phyloP scores from a whole-genome alignment of 2,888 invertebrate species.

The Polydrusus tereticollis region DNA sequence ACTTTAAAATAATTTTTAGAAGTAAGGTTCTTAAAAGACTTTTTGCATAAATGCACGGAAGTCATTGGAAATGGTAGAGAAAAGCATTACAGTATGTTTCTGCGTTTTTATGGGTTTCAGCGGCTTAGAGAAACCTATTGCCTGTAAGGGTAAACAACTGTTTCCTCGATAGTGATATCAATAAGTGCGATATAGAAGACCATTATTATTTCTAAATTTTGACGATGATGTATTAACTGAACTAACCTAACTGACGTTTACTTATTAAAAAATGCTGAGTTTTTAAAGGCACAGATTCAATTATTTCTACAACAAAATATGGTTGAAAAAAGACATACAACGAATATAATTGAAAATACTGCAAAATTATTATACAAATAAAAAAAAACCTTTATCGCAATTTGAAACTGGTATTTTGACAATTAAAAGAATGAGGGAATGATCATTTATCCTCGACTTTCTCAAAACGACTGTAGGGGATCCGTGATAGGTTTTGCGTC shows the following conservation, averaged over 20 bases:
- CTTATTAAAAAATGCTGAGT: no score
- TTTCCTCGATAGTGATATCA: background rate
- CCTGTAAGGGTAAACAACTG: background rate
- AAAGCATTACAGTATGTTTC: background rate
- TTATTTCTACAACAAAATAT: no score
- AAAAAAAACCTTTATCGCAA: no score
- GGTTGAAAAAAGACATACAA: no score
- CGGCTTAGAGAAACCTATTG: background rate
- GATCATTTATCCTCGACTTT: slow-evolving; percentile 2
- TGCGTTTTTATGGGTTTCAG: background rate
- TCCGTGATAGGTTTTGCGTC: slow-evolving; percentile 9
- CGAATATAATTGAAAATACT: no score
- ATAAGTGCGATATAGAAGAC: background rate
- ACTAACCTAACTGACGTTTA: no score
- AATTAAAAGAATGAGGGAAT: background rate
- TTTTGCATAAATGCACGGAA: background rate
- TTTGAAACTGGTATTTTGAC: no score
- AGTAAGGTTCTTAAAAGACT: background rate
- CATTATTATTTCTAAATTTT: slow-evolving; percentile 7
- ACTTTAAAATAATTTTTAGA: background rate
- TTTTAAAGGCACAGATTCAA: no score
- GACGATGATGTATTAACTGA: background rate
- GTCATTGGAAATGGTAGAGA: background rate
- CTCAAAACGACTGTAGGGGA: slow-evolving; percentile 3
- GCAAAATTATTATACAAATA: no score